Conservation (phyloP, 2,113 vertebrate genomes). For the Chloropsis cyanopogon region DNA sequence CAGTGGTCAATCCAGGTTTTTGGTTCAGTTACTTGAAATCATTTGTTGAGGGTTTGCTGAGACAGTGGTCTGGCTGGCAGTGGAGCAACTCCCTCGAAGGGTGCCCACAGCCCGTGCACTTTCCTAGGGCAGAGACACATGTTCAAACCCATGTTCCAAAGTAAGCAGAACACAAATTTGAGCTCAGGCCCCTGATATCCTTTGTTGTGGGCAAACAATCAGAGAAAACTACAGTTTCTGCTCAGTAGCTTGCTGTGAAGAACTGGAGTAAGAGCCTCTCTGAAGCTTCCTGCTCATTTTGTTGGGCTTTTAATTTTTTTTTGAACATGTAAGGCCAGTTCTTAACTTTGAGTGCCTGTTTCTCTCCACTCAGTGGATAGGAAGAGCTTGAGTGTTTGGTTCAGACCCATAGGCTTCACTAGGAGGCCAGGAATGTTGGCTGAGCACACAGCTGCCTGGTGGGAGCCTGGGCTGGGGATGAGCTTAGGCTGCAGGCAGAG, state of each 20-base stretch:
- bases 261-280: background rate
- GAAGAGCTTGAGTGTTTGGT: background rate
- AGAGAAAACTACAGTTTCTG: background rate
- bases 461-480: background rate
- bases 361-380: background rate
- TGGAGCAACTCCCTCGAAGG: background rate
- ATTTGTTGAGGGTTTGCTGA: background rate
- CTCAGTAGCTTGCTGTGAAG: background rate
- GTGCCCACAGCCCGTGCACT: fast-evolving
- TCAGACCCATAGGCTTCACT: fast-evolving
- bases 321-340: background rate
- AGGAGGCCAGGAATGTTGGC: background rate
- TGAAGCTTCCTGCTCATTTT: background rate
- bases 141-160: background rate
- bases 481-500: background rate
- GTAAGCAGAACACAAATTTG: background rate
- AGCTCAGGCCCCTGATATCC: background rate
- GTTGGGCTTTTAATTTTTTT: background rate
- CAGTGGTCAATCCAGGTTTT: background rate
- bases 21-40: background rate
- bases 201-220: background rate
- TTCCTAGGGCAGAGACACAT: background rate
- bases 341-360: background rate
- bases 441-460: fast-evolving
- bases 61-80: background rate